Evolutionary conservation across 23 tunicate genomes (phyloP).

Genomic region (Trididemnum miniatum): DNA sequence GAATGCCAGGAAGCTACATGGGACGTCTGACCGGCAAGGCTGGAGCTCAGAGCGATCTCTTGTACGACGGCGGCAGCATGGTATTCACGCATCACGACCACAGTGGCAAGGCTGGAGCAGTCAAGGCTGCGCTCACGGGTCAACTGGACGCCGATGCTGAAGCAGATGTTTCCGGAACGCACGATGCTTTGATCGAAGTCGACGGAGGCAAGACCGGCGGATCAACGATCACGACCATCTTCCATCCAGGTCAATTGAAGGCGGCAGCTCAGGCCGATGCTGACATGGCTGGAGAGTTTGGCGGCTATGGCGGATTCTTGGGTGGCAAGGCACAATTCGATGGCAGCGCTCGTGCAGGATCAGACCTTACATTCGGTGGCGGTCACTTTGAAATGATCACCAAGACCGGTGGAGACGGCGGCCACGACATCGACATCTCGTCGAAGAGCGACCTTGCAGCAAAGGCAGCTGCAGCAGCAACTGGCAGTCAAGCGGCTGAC

Average conservation of each 20-base stretch:
- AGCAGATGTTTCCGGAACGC: background rate
- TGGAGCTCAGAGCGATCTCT: slow-evolving; percentile 18
- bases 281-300: background rate
- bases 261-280: background rate
- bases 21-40: background rate
- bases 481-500: slow-evolving; percentile 18
- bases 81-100: slow-evolving; percentile 1
- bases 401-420: slow-evolving; percentile 17
- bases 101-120: background rate
- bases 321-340: slow-evolving; percentile 19
- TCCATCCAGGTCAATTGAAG: slow-evolving; percentile 11
- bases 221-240: background rate
- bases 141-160: background rate
- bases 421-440: background rate
- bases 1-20: background rate
- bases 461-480: slow-evolving; percentile 9
- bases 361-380: background rate
- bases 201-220: slow-evolving; percentile 30
- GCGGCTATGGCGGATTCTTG: background rate
- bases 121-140: slow-evolving; percentile 23
- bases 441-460: slow-evolving; percentile 9
- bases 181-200: background rate
- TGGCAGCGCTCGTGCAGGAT: background rate
- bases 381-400: slow-evolving; percentile 16
- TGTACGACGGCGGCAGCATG: background rate